Base-by-base conservation (phyloP, 2,797 vertebrate species). In the Hemibagrus guttatus region DNA sequence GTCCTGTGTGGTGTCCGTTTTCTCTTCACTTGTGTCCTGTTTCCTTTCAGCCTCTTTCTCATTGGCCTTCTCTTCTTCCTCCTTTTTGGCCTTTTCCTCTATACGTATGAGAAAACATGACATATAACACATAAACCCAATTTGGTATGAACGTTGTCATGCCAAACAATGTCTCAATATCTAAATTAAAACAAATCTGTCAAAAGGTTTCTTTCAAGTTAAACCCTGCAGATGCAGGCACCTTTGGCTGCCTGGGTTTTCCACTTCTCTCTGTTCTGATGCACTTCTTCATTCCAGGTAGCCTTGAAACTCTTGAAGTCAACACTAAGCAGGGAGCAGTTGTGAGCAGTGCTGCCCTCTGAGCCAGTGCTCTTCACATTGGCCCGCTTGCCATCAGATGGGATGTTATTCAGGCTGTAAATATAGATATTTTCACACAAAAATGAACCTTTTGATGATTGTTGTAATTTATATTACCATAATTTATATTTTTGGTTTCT, bases 191-290 rank as follows among this genome's bases (percentile, higher is more conserved):
- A 56, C 9, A 46, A n/a, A 17, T 39, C 28, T 42, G 42, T 26
- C 5, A 80, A 39, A 79, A 59, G 11, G 31, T 61, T 63, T 42
- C 14, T n/a, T 13, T 6, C 21, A 63, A 16, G 7, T 64, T 54
- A 54, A 82, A 68, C 17, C 42, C 23, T 21, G 64, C 4, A 42
- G 46, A 54, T 26, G 17, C 23, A 64, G 71, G 71, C 28, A 85
- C 83, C 84, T 64, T 28, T 63, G 66, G 58, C 91, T 74, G 97
- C 97, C 91, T 97, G 95, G 0, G 94, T 91, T 92, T 96, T 97
- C 97, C 98, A 99, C 79, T 95, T 96, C 86, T 99, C 97, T 81
- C 96, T 94, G 91, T 99, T 99, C 90, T 96, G 92, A 84, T 95
- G 94, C 21, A 99, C 96, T 88, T 97, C 96, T 59, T 98, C 96